These are phyloP conservation scores for Sebastes alutus DNA, from an alignment of 2,797 vertebrate genomes.

Conservation along the genomic window DNA sequence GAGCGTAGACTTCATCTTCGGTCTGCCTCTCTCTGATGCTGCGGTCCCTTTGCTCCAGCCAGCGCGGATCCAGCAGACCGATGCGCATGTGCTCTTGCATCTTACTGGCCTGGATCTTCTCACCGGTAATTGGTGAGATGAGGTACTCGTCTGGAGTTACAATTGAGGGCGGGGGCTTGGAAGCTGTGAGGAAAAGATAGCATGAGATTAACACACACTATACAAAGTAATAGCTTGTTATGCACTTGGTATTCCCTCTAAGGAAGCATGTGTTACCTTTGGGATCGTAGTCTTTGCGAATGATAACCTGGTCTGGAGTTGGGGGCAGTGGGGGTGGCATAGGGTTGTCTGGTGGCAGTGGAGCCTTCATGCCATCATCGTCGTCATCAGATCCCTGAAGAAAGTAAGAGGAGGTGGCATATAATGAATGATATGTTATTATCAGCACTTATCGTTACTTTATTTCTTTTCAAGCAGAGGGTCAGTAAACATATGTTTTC, in stretches of 20 bases:
- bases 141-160: slow-evolving; percentile 91
- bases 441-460: not conserved
- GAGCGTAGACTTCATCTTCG: slow-evolving; percentile 98
- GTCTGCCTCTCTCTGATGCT: slow-evolving; percentile 96
- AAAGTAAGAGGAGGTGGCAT: not conserved
- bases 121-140: slow-evolving; percentile 97
- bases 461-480: not conserved
- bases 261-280: slow-evolving; percentile 85
- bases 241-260: not conserved
- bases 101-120: slow-evolving; percentile 98
- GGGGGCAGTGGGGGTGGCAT: slow-evolving; percentile 98
- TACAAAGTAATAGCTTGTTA: not conserved
- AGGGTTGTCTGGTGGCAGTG: slow-evolving; percentile 93
- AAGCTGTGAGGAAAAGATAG: slow-evolving; percentile 78
- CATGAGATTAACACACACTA: slow-evolving; percentile 8
- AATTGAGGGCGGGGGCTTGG: slow-evolving; percentile 85
- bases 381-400: slow-evolving; percentile 97
- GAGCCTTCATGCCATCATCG: slow-evolving; percentile 92
- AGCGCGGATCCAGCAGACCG: slow-evolving; percentile 96
- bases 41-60: slow-evolving; percentile 97
- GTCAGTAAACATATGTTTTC: not conserved
- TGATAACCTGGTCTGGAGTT: slow-evolving; percentile 98
- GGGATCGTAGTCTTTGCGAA: slow-evolving; percentile 97
- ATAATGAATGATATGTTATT: not conserved
- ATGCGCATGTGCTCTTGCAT: slow-evolving; percentile 99